Evolutionary conservation across 2,113 vertebrate species (phyloP), one percentile per base, ranked within the genome.

Genomic region (Tauraco erythrolophus): DNA sequence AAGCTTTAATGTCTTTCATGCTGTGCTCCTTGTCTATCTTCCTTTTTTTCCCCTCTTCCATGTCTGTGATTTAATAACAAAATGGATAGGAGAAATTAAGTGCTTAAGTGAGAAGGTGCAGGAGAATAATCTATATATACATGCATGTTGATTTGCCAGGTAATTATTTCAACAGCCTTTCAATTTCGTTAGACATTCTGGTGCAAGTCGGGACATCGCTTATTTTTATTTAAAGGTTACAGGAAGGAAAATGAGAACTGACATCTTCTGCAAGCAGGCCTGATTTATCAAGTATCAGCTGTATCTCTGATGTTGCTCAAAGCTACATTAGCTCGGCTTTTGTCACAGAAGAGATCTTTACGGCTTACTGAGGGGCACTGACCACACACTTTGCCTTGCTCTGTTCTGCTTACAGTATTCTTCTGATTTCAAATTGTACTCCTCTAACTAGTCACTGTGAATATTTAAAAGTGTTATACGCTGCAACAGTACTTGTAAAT

Each of bases 161-260:
- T 89, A 81, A 78, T 96, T 91, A 89, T 89, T 94, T 92, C 80
- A 84, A 68, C 93, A 95, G 77, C 54, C 69, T 92, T 92, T 89
- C 80, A 91, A 37, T 84, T 94, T 96, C 87, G 92, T 94, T 93
- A 94, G 46, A 70, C 57, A 94, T 87, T 88, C 93, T 95, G 78
- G 51, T 87, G 70, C 51, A 58, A 94, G 72, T 77, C 72, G 89
- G 51, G 92, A 87, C 84, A 80, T 70, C 80, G 94, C 72, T 96
- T 91, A 83, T 65, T 96, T 94, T 94, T 92, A 92, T 84, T 48
- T 75, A 91, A 93, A 96, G 76, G 84, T 89, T 84, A 62, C 35
- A 64, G 43, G 60, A 92, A 91, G 84, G 77, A 92, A 94, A 92
- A 96, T 87, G 46, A 78, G 89, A 89, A 89, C 60, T 91, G 93